Evolutionary conservation across 2,113 vertebrate genomes (phyloP).

Genomic region (Orientallactaga bullata): DNA sequence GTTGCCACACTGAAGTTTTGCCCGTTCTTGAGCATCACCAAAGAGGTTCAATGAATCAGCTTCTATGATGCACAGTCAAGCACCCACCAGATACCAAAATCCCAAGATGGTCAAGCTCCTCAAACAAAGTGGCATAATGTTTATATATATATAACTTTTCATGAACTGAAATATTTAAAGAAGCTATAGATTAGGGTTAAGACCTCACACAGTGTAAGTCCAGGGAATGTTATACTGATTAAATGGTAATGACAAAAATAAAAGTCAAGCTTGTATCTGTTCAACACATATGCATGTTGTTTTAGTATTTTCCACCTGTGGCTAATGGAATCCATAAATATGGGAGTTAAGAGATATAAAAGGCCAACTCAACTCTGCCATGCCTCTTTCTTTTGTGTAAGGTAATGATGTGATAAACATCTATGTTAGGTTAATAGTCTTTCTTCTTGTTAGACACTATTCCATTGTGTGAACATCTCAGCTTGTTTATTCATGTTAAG

Average conservation of each 20-base stretch:
- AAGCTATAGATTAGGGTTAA: not conserved
- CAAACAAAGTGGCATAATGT: not conserved
- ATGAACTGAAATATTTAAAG: not conserved
- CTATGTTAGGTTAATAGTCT: not conserved
- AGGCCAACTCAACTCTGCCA: not conserved
- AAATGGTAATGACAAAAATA: not conserved
- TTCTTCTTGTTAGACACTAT: not conserved
- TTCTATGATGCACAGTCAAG: not conserved
- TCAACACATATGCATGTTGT: not conserved
- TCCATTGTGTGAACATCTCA: not conserved
- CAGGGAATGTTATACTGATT: not conserved
- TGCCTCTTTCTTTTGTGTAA: not conserved
- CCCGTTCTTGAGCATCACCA: not conserved
- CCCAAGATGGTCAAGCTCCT: not conserved
- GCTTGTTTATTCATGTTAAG: not conserved
- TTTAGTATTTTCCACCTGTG: not conserved
- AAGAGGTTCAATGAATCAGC: not conserved
- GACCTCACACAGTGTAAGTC: not conserved
- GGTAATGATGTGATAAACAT: not conserved
- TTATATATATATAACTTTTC: not conserved
- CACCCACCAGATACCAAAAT: not conserved
- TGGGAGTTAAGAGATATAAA: not conserved
- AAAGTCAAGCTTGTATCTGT: not conserved
- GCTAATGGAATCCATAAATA: not conserved
- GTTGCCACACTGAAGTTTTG: not conserved